These are phyloP conservation scores for Lophius piscatorius DNA, from an alignment of 2,113 vertebrate genomes.

Conservation along the genomic window DNA sequence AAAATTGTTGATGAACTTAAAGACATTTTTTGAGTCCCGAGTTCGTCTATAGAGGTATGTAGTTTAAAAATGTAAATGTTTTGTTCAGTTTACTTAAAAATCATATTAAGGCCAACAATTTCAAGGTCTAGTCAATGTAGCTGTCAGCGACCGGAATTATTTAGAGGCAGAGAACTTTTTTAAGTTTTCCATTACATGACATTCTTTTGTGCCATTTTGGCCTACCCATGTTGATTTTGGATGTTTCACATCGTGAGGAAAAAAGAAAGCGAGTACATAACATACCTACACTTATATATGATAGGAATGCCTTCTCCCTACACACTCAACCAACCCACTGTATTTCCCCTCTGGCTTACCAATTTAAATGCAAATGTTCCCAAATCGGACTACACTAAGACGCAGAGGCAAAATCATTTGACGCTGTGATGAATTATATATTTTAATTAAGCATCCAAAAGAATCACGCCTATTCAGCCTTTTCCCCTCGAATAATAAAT, in stretches of 20 bases:
- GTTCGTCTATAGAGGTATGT: too few relatives aligned
- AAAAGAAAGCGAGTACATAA: conserved; percentile 6
- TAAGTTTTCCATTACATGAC: conserved; percentile 2
- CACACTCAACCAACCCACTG: conserved; percentile 37
- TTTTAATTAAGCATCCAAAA: conserved; percentile 79
- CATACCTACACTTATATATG: conserved; percentile 39
- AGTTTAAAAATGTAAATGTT: too few relatives aligned
- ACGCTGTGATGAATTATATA: conserved; percentile 80
- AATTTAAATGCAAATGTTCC: conserved; percentile 81
- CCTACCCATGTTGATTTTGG: conserved; percentile 1
- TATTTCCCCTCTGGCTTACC: conserved; percentile 72
- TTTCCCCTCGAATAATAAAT: conserved; percentile 72
- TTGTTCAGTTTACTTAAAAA: too few relatives aligned
- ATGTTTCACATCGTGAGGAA: conserved; percentile 6
- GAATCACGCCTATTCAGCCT: conserved; percentile 73
- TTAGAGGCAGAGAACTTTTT: not conserved
- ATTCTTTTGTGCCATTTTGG: not conserved
- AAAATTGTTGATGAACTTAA: too few relatives aligned
- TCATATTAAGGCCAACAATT: too few relatives aligned
- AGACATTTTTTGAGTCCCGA: too few relatives aligned
- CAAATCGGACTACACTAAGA: conserved; percentile 72
- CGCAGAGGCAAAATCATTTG: conserved; percentile 73
- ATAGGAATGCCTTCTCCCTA: conserved; percentile 46
- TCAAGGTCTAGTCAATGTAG: too few relatives aligned
- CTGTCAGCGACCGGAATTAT: too few relatives aligned